Base-by-base conservation (phyloP, 2,888 invertebrate genomes). In the Dasypolia templi region DNA sequence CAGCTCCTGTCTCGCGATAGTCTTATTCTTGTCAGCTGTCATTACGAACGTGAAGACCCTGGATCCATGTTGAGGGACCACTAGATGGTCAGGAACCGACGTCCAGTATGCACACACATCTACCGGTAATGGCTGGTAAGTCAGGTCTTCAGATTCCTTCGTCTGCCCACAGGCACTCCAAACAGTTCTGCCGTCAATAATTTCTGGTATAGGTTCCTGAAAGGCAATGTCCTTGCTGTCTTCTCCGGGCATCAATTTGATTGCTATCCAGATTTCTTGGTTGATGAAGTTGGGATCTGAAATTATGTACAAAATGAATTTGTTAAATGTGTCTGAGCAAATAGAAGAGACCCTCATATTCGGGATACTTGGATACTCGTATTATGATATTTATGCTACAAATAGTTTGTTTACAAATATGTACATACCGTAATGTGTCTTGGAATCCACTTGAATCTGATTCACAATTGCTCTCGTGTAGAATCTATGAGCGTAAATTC, bases 41-140 rank as follows among this genome's bases (percentile, higher is more conserved):
- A 97, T 96, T 1, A 96, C 93, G 81, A 97, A 96, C 0, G 96
- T 96, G 84, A 96, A 95, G 0, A 95, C 93, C 62, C 93, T 92
- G n/a, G 93, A 92, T 0, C 95, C 94, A 72, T 94, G 94, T 64
- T 95, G 96, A 0, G 96, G 96, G 19, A 96, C 95, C 14, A 96
- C 95, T 26, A 96, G 76, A 69, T 96, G 94, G 65, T 95, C 95
- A 2, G 96, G 96, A 14, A 95, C 96, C 0, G 96, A 94, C 0
- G 96, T 96, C 96, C 96, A 96, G 67, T 92, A 96, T 1, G 92
- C 94, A 75, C 96, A 96, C 0, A 96, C 95, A 11, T 94, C 91
- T 1, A 92, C 86, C 0, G 93, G 93, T 19, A 91, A 72, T 0
- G 95, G 93, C 78, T 96, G 96, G 81, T 95, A 94, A 0, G 77